Conservation (phyloP, 2,888 invertebrate genomes). For the Leptopilina syphax region DNA sequence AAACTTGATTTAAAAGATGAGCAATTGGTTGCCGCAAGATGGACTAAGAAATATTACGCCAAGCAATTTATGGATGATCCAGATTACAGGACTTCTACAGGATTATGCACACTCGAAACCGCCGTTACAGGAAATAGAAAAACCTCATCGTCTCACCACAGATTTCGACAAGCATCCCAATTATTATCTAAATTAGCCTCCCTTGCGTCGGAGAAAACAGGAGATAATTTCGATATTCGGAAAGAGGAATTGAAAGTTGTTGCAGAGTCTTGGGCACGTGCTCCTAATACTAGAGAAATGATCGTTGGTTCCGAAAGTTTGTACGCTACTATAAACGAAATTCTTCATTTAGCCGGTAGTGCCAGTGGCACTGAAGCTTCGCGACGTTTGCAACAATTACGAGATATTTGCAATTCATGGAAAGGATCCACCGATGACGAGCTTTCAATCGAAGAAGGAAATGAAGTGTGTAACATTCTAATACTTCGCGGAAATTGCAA, state of each 20-base stretch:
- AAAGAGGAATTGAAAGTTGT: too few species aligned
- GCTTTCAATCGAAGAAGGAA: background rate
- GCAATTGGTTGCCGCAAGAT: background rate
- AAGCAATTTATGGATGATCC: background rate
- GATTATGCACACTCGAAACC: background rate
- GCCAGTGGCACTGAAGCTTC: background rate
- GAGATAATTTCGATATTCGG: too few species aligned
- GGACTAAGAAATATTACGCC: background rate
- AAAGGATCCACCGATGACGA: background rate
- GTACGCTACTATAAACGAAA: background rate
- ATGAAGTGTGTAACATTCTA: background rate
- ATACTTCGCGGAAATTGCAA: background rate
- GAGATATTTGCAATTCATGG: background rate
- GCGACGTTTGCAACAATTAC: background rate
- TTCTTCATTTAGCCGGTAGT: background rate
- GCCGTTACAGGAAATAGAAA: too few species aligned
- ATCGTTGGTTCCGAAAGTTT: background rate
- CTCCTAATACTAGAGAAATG: too few species aligned
- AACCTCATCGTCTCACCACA: too few species aligned
- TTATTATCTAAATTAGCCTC: too few species aligned
- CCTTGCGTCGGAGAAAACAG: too few species aligned
- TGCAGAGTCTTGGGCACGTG: too few species aligned
- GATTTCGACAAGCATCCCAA: too few species aligned
- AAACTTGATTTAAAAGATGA: background rate
- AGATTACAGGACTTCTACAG: background rate